Percentiles rank a stretch among this genome's conserved stretches.
Conservation (phyloP, 2,797 vertebrate genomes). For the Bradypodion ventrale region DNA sequence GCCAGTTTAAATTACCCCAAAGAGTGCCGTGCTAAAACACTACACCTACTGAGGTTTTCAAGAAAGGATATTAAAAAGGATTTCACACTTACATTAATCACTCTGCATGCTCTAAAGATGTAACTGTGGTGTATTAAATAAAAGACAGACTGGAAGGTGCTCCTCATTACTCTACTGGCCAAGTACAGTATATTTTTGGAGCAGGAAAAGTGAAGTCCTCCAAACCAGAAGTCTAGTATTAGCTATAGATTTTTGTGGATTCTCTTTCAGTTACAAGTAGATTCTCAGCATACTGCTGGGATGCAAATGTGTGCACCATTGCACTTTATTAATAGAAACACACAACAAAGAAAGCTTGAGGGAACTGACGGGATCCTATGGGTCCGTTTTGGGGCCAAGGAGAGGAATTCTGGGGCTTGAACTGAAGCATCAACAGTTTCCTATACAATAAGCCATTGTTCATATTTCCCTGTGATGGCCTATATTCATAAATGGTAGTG, state of each 20-base stretch:
- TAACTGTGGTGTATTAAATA: conserved; percentile 23
- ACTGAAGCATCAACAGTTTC: conserved; percentile 39
- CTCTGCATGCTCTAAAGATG: conserved; percentile 30
- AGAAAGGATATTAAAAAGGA: conserved; percentile 58
- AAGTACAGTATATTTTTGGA: conserved; percentile 30
- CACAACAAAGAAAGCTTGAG: conserved; percentile 48
- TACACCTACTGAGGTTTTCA: conserved; percentile 61
- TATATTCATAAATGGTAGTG: conserved; percentile 54
- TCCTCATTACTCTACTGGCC: not conserved
- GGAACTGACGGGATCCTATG: not conserved
- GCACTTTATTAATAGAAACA: conserved; percentile 38
- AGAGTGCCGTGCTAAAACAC: conserved; percentile 34
- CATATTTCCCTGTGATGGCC: conserved; percentile 37
- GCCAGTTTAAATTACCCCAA: conserved; percentile 42
- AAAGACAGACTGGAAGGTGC: not conserved
- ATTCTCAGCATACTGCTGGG: conserved; percentile 11
- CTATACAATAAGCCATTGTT: conserved; percentile 54
- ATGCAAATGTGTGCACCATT: conserved; percentile 28
- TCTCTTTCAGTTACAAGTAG: conserved; percentile 34
- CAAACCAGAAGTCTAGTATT: not conserved
- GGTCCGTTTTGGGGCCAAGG: conserved; percentile 50
- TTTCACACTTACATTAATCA: conserved; percentile 59
- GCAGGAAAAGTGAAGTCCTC: conserved; percentile 10
- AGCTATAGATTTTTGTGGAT: not conserved
- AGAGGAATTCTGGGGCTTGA: conserved; percentile 41